A percentile compares a stretch with the other conserved stretches of the same genome.
Conservation (phyloP, 92 coral and sea anemone species). For the Scolanthus callimorphus region DNA sequence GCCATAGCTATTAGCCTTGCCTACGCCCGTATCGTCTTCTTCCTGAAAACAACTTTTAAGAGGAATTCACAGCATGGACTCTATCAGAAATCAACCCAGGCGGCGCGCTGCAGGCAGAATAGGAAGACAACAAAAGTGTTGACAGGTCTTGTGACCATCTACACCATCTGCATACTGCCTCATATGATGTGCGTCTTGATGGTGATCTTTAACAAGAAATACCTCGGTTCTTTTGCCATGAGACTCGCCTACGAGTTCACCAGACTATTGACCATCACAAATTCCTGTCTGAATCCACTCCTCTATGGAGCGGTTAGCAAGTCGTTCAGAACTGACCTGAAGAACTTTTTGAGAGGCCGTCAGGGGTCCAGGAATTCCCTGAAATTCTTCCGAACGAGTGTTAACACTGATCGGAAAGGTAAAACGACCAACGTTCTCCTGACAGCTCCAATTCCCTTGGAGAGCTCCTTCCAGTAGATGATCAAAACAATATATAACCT, state of each 20-base stretch:
- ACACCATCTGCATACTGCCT: conserved; percentile 68
- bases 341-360: conserved; percentile 19
- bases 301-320: conserved; percentile 61
- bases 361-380: neutral
- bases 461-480: neutral
- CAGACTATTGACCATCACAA: conserved; percentile 66
- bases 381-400: neutral
- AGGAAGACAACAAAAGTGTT: conserved; percentile 70
- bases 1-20: conserved; percentile 46
- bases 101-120: conserved; percentile 66
- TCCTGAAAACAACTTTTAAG: conserved; percentile 47
- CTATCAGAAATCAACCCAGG: conserved; percentile 31
- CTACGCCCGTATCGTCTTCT: conserved; percentile 48
- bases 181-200: conserved; percentile 60
- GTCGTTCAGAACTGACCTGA: conserved; percentile 61
- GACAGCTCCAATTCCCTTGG: neutral
- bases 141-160: conserved; percentile 66
- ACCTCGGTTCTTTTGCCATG: conserved; percentile 44
- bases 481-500: neutral
- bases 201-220: conserved; percentile 38
- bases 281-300: conserved; percentile 67
- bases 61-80: conserved; percentile 54
- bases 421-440: neutral
- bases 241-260: conserved; percentile 72
- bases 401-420: neutral